phyloP scores from a whole-genome alignment of 2,888 invertebrate species.

The Ormyrus pomaceus region DNA sequence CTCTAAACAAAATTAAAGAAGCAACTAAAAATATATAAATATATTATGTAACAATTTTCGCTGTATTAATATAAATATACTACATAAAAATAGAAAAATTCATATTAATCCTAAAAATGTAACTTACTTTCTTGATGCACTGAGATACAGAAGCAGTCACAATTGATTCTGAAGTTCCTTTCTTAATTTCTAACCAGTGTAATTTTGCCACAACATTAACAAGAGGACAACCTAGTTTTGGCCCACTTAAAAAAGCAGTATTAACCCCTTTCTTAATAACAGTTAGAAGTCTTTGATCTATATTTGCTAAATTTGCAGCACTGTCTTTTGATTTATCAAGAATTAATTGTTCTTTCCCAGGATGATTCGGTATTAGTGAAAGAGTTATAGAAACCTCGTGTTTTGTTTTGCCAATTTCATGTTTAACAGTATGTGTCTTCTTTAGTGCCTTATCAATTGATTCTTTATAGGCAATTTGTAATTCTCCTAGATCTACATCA shows the following conservation, averaged over 20 bases:
- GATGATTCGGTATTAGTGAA: conserved; percentile 78
- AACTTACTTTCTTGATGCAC: conserved; percentile 85
- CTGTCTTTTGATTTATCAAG: conserved; percentile 83
- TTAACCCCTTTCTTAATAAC: conserved; percentile 85
- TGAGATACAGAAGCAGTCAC: conserved; percentile 89
- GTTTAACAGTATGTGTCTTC: conserved; percentile 78
- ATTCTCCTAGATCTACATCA: conserved; percentile 91
- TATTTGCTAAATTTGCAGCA: conserved; percentile 81
- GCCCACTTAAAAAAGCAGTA: conserved; percentile 86
- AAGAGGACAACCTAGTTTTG: conserved; percentile 90
- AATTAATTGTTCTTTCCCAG: conserved; percentile 73
- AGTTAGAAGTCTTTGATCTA: conserved; percentile 82
- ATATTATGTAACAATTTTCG: background rate
- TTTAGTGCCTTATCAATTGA: conserved; percentile 77
- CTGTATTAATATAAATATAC: background rate
- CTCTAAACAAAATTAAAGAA: conserved; percentile 2
- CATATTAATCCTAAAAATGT: background rate
- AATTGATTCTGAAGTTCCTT: conserved; percentile 88
- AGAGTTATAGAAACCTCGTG: conserved; percentile 81
- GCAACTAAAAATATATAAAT: conserved; percentile 11
- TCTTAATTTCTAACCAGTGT: conserved; percentile 84
- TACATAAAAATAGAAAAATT: conserved; percentile 19
- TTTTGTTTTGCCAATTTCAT: conserved; percentile 80
- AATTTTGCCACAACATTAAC: conserved; percentile 86
- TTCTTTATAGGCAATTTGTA: conserved; percentile 96